Conservation (phyloP, 2,888 invertebrate genomes). For the Phrixothrix hirtus region DNA sequence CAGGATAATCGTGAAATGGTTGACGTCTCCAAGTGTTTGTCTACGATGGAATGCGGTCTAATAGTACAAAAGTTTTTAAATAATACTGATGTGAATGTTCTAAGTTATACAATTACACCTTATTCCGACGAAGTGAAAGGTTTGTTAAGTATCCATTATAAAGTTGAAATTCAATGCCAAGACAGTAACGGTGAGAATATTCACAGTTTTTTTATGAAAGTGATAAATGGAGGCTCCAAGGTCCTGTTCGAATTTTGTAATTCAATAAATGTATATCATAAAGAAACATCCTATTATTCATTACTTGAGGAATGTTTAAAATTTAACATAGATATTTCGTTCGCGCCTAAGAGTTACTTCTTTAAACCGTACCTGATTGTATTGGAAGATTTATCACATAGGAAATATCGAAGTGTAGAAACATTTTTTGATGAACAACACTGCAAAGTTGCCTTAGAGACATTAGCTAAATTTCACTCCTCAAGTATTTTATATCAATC, state of each 20-base stretch:
- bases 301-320: conserved; percentile 35
- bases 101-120: not conserved
- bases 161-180: not conserved
- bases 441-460: conserved; percentile 55
- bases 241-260: conserved; percentile 10
- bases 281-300: conserved; percentile 43
- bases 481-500: conserved; percentile 59
- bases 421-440: conserved; percentile 56
- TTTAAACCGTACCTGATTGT: conserved; percentile 38
- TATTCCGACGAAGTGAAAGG: conserved; percentile 1
- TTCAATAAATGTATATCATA: conserved; percentile 38
- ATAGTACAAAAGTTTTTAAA: not conserved
- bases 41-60: not conserved
- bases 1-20: not conserved
- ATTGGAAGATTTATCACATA: conserved; percentile 40
- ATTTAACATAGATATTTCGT: conserved; percentile 35
- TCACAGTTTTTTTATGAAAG: conserved; percentile 8
- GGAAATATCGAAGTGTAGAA: conserved; percentile 32
- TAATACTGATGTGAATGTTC: not conserved
- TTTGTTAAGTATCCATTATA: not conserved
- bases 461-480: conserved; percentile 60
- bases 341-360: conserved; percentile 40
- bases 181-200: not conserved
- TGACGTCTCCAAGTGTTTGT: not conserved
- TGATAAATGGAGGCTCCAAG: conserved; percentile 2